Base-by-base conservation (phyloP, 2,797 vertebrate genomes). In the Enteromius unitaeniatus region DNA sequence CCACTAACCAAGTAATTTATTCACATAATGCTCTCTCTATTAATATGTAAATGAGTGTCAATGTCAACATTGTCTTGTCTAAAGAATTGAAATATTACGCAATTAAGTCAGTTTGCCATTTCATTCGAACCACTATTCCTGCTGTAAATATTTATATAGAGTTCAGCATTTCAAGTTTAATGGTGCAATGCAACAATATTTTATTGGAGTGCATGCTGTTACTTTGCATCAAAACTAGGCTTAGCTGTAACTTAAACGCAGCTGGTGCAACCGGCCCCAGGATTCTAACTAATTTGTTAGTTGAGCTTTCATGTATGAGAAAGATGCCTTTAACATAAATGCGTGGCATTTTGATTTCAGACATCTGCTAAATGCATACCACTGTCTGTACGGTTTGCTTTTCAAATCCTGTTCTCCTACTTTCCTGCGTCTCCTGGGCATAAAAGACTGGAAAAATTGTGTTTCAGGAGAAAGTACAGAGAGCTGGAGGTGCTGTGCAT, bases 401-500 rank as follows among this genome's bases (percentile, higher is more conserved):
- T 74, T 37, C 31, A 51, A 74, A 60, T 85, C n/a, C 64, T 58
- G 7, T 80, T 55, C 34, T 82, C 17, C 31, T 53, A 40, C 47
- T 76, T 82, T 45, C 3, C 8, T 14, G 11, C 73, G 40, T 67
- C 72, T 76, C 72, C 60, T 45, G 34, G 81, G 72, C n/a, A 82
- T 78, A 60, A 82, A 45, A 83, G 19, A 69, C 17, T 68, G 72
- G 31, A 17, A 37, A 62, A 64, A 62, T 51, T n/a, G 51, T 60
- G 37, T 45, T 60, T 74, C 19, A 49, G 34, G 7, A 58, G 47
- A 62, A 42, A 40, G 34, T 65, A 37, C 72, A 45, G 69, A 45
- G 23, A 47, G 47, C 68, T 65, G 76, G 75, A 75, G 69, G 76
- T 79, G 79, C 79, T 80, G 23, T 34, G 69, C 58, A 84, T 79